Conservation (phyloP, 2,888 invertebrate species). For the Drosophila maculinotata region DNA sequence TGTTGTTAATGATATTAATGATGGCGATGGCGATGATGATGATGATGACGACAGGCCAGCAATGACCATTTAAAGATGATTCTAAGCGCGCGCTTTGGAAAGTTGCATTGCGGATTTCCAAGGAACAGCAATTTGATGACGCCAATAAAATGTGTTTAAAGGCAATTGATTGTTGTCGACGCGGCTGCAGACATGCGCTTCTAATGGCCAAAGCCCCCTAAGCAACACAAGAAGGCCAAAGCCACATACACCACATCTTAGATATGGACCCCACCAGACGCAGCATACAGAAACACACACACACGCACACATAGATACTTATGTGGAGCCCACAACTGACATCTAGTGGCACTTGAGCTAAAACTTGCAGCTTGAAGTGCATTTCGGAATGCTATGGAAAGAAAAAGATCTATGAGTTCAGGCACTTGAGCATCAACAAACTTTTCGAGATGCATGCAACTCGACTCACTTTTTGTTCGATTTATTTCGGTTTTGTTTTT, state of each 20-base stretch:
- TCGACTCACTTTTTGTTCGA: constrained; percentile 17
- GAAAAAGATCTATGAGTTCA: constrained; percentile 25
- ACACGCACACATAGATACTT: constrained; percentile 19
- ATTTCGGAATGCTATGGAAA: constrained; percentile 57
- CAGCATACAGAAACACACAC: constrained; percentile 44
- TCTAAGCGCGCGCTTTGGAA: constrained; percentile 70
- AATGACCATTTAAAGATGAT: constrained; percentile 71
- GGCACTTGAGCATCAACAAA: constrained; percentile 34
- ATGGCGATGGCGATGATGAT: no score
- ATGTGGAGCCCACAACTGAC: constrained; percentile 67
- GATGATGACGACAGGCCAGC: constrained; percentile 34
- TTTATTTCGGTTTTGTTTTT: constrained; percentile 9
- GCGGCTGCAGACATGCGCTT: constrained; percentile 70
- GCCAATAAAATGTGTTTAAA: constrained; percentile 79
- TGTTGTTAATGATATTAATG: constrained; percentile 14
- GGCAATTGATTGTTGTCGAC: constrained; percentile 78
- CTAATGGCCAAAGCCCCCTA: constrained; percentile 54
- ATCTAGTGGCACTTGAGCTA: constrained; percentile 75
- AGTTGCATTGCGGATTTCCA: constrained; percentile 75
- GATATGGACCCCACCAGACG: constrained; percentile 58
- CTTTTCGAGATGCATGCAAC: constrained; percentile 50
- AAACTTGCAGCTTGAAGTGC: constrained; percentile 77
- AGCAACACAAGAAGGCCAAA: constrained; percentile 36
- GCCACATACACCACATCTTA: constrained; percentile 25
- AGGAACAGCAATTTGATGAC: constrained; percentile 77